A percentile compares a stretch with the other conserved stretches of the same genome.
phyloP scores from a whole-genome alignment of 1,140 invertebrate species.

The Zelostemma sp. region DNA sequence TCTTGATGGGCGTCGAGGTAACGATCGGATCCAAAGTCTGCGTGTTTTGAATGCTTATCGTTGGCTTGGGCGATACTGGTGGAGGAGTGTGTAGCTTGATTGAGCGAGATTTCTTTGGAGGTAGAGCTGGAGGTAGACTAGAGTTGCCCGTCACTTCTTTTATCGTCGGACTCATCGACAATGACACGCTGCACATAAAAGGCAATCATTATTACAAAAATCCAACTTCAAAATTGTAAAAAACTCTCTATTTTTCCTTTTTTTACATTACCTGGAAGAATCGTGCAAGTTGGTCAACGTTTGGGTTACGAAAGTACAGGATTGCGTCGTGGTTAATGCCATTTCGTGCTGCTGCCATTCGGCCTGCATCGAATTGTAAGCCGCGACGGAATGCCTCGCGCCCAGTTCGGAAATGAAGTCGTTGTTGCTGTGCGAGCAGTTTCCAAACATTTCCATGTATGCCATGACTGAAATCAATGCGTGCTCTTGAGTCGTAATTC shows the following conservation, averaged over 20 bases:
- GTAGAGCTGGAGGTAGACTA: constrained; percentile 80
- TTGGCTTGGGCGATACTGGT: constrained; percentile 62
- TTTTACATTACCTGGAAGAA: constrained; percentile 65
- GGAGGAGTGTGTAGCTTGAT: constrained; percentile 67
- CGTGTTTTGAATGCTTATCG: constrained; percentile 57
- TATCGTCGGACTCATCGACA: constrained; percentile 61
- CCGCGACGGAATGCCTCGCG: constrained; percentile 84
- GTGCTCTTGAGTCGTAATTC: constrained; percentile 6
- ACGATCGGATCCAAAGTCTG: constrained; percentile 59
- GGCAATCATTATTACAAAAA: constrained; percentile 10
- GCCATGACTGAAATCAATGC: constrained; percentile 83
- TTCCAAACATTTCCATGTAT: constrained; percentile 95
- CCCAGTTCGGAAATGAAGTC: constrained; percentile 76
- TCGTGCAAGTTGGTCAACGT: constrained; percentile 66
- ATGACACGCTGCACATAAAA: constrained; percentile 49
- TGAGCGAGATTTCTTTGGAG: constrained; percentile 78
- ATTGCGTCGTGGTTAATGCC: constrained; percentile 73
- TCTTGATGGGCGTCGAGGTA: constrained; percentile 62
- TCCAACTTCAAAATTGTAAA: constrained; percentile 5
- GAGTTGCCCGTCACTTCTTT: constrained; percentile 59
- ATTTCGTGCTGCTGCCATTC: constrained; percentile 77
- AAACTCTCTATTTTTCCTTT: neutral
- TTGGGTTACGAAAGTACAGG: constrained; percentile 72
- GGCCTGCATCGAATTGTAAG: constrained; percentile 79
- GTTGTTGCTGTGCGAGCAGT: constrained; percentile 83